Evolutionary conservation across 1,140 invertebrate species (phyloP), one percentile per base, ranked within the genome.

Genomic region (Pristionchus pacificus): DNA sequence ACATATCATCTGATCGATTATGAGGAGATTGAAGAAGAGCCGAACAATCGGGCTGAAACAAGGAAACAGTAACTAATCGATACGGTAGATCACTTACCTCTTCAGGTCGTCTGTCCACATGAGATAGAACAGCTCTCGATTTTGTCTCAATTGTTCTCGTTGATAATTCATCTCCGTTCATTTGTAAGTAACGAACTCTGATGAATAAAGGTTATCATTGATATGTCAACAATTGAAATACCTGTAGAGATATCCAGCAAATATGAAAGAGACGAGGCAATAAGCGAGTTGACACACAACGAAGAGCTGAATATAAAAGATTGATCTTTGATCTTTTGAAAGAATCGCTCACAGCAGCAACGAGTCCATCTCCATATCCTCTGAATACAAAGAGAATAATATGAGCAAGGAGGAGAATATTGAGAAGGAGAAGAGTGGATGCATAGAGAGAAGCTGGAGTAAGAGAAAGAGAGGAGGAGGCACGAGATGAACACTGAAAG

Each of bases 371-470:
- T 62, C 60, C 60, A 25, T 24, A 28, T 13, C 24, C 24, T 64
- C 24, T 33, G 31, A 64, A 1, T 30, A 73, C 62, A 6, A 55
- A 58, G 31, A 72, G 58, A 66, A 68, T 28, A 24, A 69, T 64
- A 15, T 68, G 65, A 38, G 60, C 49, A 19, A 73, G 15, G 59
- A 57, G 66, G n/a, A 73, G 59, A 49, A 68, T 31, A 38, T 63
- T 33, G 29, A 64, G 65, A 73, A 63, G 71, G 64, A 68, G 66
- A 73, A 73, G 2, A 73, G 66, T 15, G 68, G 58, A 24, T 64
- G 58, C 0, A 49, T 49, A 1, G 60, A 68, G 67, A 61, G 63
- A 66, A 59, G 59, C 27, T 57, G 65, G 66, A 60, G 2, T 59
- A 27, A 63, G 62, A 62, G 58, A 71, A 65, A 1, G 38, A 55